Conservation (phyloP, 1,140 invertebrate genomes). For the Drosophila teissieri region DNA sequence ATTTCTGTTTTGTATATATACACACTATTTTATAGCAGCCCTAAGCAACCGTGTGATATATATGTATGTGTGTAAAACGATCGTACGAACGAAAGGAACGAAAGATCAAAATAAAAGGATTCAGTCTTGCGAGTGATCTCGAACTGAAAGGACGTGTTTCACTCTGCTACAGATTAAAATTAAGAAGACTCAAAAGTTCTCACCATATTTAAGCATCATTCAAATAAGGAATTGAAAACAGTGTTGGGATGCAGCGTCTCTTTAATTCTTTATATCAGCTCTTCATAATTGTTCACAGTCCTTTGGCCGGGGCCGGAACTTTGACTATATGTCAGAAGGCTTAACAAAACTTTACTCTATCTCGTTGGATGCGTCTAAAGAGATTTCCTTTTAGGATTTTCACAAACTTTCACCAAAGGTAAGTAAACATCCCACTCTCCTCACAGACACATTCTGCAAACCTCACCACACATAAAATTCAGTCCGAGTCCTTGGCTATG, state of each 20-base stretch:
- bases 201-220: conserved; percentile 62
- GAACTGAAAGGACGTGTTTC: no score
- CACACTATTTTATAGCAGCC: no score
- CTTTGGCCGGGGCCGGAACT: conserved; percentile 42
- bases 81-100: no score
- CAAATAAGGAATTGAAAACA: conserved; percentile 8
- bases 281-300: conserved; percentile 74
- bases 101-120: no score
- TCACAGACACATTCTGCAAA: conserved; percentile 19
- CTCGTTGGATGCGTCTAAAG: conserved; percentile 76
- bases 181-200: conserved; percentile 82
- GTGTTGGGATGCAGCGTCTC: not conserved
- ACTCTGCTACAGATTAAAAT: no score
- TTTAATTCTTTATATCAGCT: conserved; percentile 41
- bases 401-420: conserved; percentile 79
- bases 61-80: no score
- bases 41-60: no score
- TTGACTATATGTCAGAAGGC: conserved; percentile 31
- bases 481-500: conserved; percentile 34
- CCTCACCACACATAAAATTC: conserved; percentile 31
- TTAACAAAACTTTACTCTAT: conserved; percentile 62
- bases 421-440: conserved; percentile 62
- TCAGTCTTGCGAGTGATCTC: no score
- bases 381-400: conserved; percentile 83
- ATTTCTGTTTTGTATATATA: no score